Evolutionary conservation across 1,140 invertebrate species (phyloP).

Genomic region (Littorina saxatilis): DNA sequence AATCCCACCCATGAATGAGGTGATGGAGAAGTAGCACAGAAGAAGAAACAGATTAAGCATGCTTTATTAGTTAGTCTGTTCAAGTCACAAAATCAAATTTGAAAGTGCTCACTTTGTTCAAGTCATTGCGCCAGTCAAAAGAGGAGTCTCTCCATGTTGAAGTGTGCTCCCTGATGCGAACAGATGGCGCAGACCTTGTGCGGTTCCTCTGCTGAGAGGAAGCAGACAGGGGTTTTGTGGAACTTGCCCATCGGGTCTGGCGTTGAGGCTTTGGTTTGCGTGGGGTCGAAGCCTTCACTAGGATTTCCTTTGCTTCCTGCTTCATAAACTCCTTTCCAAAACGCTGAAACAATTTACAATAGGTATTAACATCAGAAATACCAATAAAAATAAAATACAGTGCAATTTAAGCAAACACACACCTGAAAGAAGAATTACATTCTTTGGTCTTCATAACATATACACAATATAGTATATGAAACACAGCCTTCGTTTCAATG

Average conservation of each 20-base stretch:
- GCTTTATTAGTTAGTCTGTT: no score
- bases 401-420: neutral
- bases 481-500: no score
- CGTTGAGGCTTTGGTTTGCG: slow-evolving; percentile 9
- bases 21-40: no score
- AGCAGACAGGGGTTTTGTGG: no score
- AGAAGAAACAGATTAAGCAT: no score
- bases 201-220: neutral
- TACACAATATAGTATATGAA: no score
- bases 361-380: neutral
- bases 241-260: neutral
- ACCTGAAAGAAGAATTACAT: no score
- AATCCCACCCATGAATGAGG: no score
- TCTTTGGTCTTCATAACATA: no score
- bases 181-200: neutral
- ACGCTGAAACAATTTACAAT: slow-evolving; percentile 47
- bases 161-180: neutral
- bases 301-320: slow-evolving; percentile 48
- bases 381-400: neutral
- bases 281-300: slow-evolving; percentile 44
- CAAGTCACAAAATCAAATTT: no score
- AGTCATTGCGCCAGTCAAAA: slow-evolving; percentile 29
- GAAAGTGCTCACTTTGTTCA: slow-evolving; percentile 20
- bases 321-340: slow-evolving; percentile 57
- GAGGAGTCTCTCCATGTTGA: slow-evolving; percentile 13